A percentile compares a stretch with the other conserved stretches of the same genome.
Evolutionary conservation across 2,797 vertebrate genomes (phyloP).

Genomic region (Macrochelys suwanniensis): DNA sequence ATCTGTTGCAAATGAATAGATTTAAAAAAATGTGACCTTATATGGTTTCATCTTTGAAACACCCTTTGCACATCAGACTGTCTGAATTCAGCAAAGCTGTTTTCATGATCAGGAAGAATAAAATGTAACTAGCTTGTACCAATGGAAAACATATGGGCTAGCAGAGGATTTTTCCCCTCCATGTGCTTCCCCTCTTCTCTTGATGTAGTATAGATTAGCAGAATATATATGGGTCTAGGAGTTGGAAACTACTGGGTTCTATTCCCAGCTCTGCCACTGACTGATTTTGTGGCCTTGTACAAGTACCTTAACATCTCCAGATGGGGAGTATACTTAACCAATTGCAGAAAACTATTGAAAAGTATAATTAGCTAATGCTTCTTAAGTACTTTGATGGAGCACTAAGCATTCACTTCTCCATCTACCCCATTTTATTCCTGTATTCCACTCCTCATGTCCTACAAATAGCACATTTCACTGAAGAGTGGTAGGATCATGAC

Average conservation of each 20-base stretch:
- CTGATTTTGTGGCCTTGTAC: fast-evolving
- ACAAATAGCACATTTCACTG: conserved; percentile 32
- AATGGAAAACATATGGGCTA: not conserved
- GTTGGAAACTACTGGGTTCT: not conserved
- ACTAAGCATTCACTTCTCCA: conserved; percentile 41
- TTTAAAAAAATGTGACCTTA: not conserved
- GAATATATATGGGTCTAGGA: not conserved
- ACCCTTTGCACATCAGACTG: not conserved
- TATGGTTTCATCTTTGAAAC: conserved; percentile 13
- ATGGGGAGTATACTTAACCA: conserved; percentile 25
- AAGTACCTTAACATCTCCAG: not conserved
- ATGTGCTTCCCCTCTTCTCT: not conserved
- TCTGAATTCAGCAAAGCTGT: not conserved
- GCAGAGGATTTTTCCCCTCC: not conserved
- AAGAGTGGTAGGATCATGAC: conserved; percentile 1
- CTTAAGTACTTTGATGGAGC: conserved; percentile 30
- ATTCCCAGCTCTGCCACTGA: not conserved
- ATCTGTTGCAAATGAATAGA: conserved; percentile 13
- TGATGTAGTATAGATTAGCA: not conserved
- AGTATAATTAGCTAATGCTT: conserved; percentile 60
- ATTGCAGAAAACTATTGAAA: conserved; percentile 3
- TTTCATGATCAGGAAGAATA: conserved; percentile 2
- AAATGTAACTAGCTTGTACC: not conserved
- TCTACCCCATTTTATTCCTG: conserved; percentile 23
- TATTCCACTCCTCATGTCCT: conserved; percentile 16